Evolutionary conservation across 2,113 vertebrate species (phyloP).

Genomic region (Ariopsis seemanni): DNA sequence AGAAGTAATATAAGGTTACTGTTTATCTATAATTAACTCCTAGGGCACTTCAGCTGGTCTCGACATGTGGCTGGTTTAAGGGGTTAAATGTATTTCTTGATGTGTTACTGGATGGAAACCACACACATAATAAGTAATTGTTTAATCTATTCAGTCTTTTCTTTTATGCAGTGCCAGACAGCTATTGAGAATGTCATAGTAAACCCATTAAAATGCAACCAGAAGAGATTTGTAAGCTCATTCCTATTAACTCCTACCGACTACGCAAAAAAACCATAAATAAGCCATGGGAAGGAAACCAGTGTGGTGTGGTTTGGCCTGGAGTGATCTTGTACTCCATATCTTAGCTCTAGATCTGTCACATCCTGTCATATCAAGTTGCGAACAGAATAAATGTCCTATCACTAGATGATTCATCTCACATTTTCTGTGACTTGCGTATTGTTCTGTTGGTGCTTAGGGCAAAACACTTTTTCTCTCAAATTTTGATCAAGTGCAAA

Average conservation of each 20-base stretch:
- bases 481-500: conserved; percentile 4
- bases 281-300: conserved; percentile 22
- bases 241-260: conserved; percentile 25
- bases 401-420: conserved; percentile 1
- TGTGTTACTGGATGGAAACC: neutral
- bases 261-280: neutral
- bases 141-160: neutral
- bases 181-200: neutral
- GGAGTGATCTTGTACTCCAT: neutral
- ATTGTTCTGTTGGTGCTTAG: conserved; percentile 7
- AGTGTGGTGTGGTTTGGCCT: conserved; percentile 24
- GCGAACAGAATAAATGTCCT: neutral
- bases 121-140: neutral
- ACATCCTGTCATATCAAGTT: conserved; percentile 20
- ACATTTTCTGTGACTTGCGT: neutral
- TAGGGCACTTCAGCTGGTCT: neutral
- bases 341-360: conserved; percentile 1
- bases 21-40: neutral
- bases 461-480: conserved; percentile 16
- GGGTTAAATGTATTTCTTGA: neutral
- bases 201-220: conserved; percentile 14
- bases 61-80: neutral
- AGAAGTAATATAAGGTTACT: neutral
- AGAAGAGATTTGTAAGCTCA: conserved; percentile 26
- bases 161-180: conserved; percentile 13